Percentiles rank a stretch among this genome's conserved stretches.
Conservation (phyloP, 2,113 vertebrate species). For the Physeter macrocephalus region DNA sequence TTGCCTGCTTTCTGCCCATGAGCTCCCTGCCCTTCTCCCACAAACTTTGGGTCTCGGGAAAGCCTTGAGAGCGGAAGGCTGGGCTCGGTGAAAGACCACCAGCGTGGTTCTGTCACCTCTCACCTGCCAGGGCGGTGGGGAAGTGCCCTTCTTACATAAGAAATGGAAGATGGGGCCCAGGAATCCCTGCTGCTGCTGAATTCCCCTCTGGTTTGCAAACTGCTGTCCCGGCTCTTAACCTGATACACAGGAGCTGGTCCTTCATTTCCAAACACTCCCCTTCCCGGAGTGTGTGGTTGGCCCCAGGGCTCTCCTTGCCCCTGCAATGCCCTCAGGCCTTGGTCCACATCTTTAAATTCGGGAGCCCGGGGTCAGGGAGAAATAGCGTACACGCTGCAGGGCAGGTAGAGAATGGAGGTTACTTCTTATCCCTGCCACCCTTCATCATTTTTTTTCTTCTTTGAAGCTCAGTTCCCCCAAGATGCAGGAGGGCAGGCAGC, state of each 20-base stretch:
- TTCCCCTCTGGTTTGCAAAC: background rate
- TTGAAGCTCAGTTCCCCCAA: background rate
- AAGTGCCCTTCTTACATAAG: background rate
- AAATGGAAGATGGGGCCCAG: background rate
- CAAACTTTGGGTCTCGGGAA: background rate
- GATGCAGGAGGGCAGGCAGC: background rate
- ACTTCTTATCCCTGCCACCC: constrained; percentile 28
- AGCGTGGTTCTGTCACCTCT: background rate
- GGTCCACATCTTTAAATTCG: background rate
- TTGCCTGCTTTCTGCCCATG: background rate
- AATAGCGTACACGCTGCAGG: background rate
- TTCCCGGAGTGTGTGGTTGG: background rate
- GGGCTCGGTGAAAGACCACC: background rate
- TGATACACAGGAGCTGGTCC: background rate
- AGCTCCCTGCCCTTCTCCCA: background rate
- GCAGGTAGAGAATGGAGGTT: constrained; percentile 66
- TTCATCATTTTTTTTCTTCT: background rate
- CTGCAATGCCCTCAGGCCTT: background rate
- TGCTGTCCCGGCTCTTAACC: background rate
- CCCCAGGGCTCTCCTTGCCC: background rate
- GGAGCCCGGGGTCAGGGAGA: background rate
- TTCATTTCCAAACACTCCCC: background rate
- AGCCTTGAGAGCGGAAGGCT: background rate
- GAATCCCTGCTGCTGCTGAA: background rate
- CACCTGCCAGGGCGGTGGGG: background rate